Evolutionary conservation across 2,888 invertebrate species (phyloP).

Genomic region (Orthosia gothica): DNA sequence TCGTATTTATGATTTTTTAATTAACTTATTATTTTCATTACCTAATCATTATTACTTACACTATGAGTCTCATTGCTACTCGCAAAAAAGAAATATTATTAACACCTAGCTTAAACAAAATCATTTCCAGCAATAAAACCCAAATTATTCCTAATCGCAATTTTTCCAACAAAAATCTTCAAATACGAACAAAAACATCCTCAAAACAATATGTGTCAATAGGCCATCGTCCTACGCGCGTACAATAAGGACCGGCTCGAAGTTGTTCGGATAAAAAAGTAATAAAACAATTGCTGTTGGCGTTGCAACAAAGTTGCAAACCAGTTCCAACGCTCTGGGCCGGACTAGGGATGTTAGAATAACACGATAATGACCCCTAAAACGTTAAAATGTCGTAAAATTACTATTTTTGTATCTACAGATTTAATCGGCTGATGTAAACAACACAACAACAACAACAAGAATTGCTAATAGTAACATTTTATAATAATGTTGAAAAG

Average conservation of each 20-base stretch:
- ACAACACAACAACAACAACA: too few relatives aligned
- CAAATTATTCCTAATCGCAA: not conserved
- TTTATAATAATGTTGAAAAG: not conserved
- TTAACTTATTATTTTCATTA: too few relatives aligned
- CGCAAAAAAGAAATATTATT: too few relatives aligned
- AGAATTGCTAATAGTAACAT: not conserved
- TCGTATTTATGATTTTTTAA: too few relatives aligned
- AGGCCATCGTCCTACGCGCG: conserved; percentile 74
- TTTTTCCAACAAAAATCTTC: not conserved
- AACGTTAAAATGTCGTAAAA: conserved; percentile 50
- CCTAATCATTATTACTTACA: too few relatives aligned
- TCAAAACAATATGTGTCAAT: conserved; percentile 71
- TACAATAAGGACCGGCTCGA: conserved; percentile 74
- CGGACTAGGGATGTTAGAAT: conserved; percentile 68
- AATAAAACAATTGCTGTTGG: conserved; percentile 79
- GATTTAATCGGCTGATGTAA: not conserved
- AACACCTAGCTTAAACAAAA: not conserved
- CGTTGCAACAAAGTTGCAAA: conserved; percentile 84
- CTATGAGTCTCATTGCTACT: too few relatives aligned
- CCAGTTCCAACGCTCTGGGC: conserved; percentile 76
- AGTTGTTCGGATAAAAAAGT: conserved; percentile 76
- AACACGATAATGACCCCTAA: conserved; percentile 33
- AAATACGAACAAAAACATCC: not conserved
- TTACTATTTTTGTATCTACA: conserved; percentile 29
- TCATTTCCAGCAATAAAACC: not conserved